Conservation (phyloP, 2,797 vertebrate species). For the Helostoma temminkii region DNA sequence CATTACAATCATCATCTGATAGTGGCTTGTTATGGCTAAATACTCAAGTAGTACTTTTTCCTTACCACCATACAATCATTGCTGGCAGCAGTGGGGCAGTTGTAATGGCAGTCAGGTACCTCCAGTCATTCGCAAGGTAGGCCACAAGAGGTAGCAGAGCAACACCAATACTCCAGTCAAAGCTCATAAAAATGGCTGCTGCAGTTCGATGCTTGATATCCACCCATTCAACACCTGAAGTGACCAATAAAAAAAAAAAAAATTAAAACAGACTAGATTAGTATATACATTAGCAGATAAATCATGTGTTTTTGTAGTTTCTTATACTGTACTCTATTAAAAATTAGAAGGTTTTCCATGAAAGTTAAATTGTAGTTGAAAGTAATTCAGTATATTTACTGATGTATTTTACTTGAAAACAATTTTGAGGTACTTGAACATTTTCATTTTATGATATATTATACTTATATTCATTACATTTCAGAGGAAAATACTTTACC, state of each 20-base stretch:
- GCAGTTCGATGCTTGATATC: slow-evolving; percentile 67
- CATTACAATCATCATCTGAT: no score
- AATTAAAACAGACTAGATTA: not conserved
- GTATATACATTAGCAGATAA: no score
- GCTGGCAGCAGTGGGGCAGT: slow-evolving; percentile 85
- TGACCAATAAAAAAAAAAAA: not conserved
- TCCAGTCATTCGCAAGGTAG: slow-evolving; percentile 81
- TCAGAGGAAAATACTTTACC: no score
- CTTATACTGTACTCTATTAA: no score
- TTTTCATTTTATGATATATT: no score
- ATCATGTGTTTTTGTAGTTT: no score
- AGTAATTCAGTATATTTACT: no score
- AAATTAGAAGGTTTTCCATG: no score
- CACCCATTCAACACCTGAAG: slow-evolving; percentile 79
- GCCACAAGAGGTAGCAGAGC: slow-evolving; percentile 67
- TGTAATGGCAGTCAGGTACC: slow-evolving; percentile 58
- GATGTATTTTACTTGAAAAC: no score
- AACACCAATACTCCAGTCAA: slow-evolving; percentile 70
- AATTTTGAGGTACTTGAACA: no score
- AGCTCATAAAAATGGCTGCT: slow-evolving; percentile 63
- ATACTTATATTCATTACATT: no score
- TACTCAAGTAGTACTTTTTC: not conserved
- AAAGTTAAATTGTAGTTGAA: no score
- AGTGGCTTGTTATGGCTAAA: not conserved
- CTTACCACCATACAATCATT: slow-evolving; percentile 87